These are phyloP conservation scores for Malthinus seriepunctatus DNA, from an alignment of 2,888 invertebrate genomes.

Conservation along the genomic window DNA sequence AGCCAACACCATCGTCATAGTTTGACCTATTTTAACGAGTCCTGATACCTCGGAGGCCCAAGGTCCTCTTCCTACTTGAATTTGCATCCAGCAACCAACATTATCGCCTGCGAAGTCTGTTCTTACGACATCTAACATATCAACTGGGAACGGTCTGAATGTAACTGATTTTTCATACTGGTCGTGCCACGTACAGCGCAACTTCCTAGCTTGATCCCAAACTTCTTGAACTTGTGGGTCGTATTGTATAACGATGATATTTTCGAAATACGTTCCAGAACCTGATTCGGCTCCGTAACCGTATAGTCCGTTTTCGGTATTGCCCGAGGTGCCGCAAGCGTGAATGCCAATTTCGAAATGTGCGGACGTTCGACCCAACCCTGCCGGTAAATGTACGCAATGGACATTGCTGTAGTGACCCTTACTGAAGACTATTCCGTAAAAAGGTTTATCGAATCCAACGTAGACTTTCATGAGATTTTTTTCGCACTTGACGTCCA, in stretches of 20 bases:
- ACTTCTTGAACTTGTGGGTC: conserved; percentile 89
- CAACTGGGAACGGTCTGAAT: conserved; percentile 92
- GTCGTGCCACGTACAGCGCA: conserved; percentile 94
- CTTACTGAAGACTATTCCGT: conserved; percentile 94
- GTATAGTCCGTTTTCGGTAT: conserved; percentile 86
- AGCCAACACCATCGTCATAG: conserved; percentile 95
- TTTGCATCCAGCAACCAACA: conserved; percentile 97
- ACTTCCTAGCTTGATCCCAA: conserved; percentile 92
- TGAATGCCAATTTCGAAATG: conserved; percentile 91
- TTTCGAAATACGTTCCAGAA: conserved; percentile 91
- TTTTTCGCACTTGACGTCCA: conserved; percentile 94
- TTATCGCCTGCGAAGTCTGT: conserved; percentile 95
- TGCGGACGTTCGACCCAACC: conserved; percentile 81
- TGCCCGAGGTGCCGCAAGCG: conserved; percentile 90
- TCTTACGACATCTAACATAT: conserved; percentile 92
- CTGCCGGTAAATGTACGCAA: conserved; percentile 89
- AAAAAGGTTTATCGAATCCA: conserved; percentile 93
- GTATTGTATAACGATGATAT: conserved; percentile 91
- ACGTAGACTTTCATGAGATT: conserved; percentile 91
- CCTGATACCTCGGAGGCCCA: conserved; percentile 96
- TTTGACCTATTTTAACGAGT: conserved; percentile 91
- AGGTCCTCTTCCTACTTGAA: conserved; percentile 92
- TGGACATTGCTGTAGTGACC: conserved; percentile 92
- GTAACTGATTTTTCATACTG: conserved; percentile 95
- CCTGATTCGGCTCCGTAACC: conserved; percentile 88